Evolutionary conservation across 1,140 invertebrate species (phyloP), one percentile per base, ranked within the genome.

Genomic region (Stegodyphus mimosarum): DNA sequence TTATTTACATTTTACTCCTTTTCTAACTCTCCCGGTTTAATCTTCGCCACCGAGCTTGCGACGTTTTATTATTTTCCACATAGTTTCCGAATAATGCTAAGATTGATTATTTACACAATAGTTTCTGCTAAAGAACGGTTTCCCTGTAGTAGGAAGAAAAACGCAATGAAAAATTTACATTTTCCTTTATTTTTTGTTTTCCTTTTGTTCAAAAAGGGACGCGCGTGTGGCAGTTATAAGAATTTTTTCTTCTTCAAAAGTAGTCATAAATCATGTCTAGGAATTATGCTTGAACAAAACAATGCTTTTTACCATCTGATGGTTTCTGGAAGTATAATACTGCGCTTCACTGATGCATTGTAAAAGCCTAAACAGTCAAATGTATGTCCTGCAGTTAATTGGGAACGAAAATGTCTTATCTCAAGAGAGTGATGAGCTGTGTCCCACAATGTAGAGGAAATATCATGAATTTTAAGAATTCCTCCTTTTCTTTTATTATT

Each of bases 91-190:
- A 83, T 64, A 83, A 67, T 49, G n/a, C 71, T 67, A 83, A 83
- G 80, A 83, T 83, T 83, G 80, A 83, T 83, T 83, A 83, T 74
- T 66, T 74, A 60, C 60, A 67, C 70, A 49, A 53, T 13, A 74
- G 70, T 52, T 9, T 66, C 17, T 78, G 50, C 69, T 69, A 48
- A 50, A 60, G 69, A 6, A 63, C 18, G 17, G 6, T 18, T 66
- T 50, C 55, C 51, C 33, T 17, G 66, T 18, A 18, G 66, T 6
- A 67, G 15, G 66, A 18, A 18, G 49, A 73, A 50, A 10, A 73
- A 50, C 60, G 74, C 66, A 83, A 83, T 73, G 70, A 83, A 83
- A 83, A 74, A 83, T 83, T 83, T 83, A 83, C 70, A 83, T 83
- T 80, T 80, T 80, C 69, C 18, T 13, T 50, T 71, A 9, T 49